Base-by-base conservation (phyloP, 1,140 invertebrate genomes). In the Belonocnema kinseyi region DNA sequence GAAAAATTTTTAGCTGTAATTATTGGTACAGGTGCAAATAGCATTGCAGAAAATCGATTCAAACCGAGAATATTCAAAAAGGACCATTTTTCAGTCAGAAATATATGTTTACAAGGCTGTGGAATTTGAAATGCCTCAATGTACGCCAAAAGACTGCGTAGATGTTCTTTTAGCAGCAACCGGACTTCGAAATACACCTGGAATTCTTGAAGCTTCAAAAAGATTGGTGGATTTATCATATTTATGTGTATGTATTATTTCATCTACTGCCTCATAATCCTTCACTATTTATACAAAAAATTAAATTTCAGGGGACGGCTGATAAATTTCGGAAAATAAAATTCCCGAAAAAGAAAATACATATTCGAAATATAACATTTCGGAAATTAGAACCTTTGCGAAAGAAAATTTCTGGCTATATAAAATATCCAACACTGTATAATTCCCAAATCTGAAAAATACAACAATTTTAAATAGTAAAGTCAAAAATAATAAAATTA, bases 151-250 rank as follows among this genome's bases (percentile, higher is more conserved):
- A 8, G 76, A 85, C 21, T 88, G 82, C 52, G 72, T 89, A 19
- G 85, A 90, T 73, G 26, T 88, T 52, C 78, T 90, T 17, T 33
- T 90, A 12, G 83, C 82, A 1, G 83, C 79, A 17, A 82, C 78
- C 19, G 83, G 83, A 40, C 77, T 89, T 0, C 71, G 73, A 33
- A 33, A 84, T n/a, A 83, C 40, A 12, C 77, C 75, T 72, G 73
- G 82, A 54, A 82, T 85, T 17, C 33, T 80, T 56, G 61, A 84
- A 0, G 40, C 76, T n/a, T 72, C 82, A 19, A 75, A 80, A 51
- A 21, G 56, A 17, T 66, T 90, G 26, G 80, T 89, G 54, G 88
- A 90, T 74, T 71, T 87, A 50, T 74, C 86, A 50, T 90, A 87
- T 77, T 51, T 90, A 8, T 82, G 85, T 84, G 89, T 89, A 79